Evolutionary conservation across 2,888 invertebrate genomes (phyloP), one percentile per base, ranked within the genome.

Genomic region (Plebejus melissa): DNA sequence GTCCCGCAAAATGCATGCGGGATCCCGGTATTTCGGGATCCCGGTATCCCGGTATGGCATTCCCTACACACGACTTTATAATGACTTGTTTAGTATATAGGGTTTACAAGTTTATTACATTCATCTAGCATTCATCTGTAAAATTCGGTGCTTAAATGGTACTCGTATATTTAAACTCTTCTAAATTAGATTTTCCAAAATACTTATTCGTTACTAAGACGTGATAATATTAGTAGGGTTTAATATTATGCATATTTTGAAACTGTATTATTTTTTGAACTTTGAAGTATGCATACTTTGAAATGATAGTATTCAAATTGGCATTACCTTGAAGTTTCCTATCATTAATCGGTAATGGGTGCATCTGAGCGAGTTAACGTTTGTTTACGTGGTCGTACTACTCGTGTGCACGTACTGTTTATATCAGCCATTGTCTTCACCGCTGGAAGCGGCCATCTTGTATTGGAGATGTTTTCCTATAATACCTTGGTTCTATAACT

Each of bases 381-480:
- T 65, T 65, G 65, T 65, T 65, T 65, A 36, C 65, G 32, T 36
- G 1, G 32, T 22, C 13, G 32, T 5, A 36, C 3, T 32, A 65
- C 32, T 65, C 13, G 65, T 65, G 28, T 28, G 65, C 65, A 65
- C 65, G 65, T 13, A 65, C 65, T 32, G 65, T 65, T 65, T 65
- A 65, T 36, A 65, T 13, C 32, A 36, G 65, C 65, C 32, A 65
- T 65, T 65, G 65, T 65, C 11, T 65, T 65, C 28, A 0, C 28
- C 6, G 9, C 32, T 65, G 32, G 65, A 36, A 65, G 13, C 65
- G 65, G 65, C 65, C 65, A 65, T 65, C 65, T 65, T 60, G 60
- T n/a, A 58, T 60, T 65, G 65, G 32, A 65, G 65, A 65, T 65
- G 65, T 65, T 65, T 60, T 60, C 28, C 32, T 54, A 54, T 54